These are phyloP conservation scores for Heteractis magnifica DNA, from an alignment of 92 coral and sea anemone genomes.

Conservation along the genomic window DNA sequence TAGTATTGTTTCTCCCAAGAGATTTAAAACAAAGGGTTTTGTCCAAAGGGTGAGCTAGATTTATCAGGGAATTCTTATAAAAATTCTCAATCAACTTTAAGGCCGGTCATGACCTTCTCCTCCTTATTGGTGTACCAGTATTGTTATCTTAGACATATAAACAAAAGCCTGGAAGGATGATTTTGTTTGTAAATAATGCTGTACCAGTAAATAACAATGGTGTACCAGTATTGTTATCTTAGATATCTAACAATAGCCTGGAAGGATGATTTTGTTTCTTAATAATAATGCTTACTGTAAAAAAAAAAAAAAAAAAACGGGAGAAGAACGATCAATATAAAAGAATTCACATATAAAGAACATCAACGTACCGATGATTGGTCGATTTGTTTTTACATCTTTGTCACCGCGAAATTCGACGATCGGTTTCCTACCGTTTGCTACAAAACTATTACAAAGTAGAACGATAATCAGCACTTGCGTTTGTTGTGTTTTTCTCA, in stretches of 20 bases:
- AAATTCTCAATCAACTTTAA: not conserved
- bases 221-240: no score
- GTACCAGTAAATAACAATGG: no score
- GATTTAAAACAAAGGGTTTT: not conserved
- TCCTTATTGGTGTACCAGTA: no score
- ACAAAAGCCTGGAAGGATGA: no score
- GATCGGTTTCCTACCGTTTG: not conserved
- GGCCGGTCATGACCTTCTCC: not conserved
- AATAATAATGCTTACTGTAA: no score
- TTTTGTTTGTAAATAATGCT: no score
- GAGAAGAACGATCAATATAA: no score
- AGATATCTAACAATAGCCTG: no score
- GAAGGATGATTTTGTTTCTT: no score
- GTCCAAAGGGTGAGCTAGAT: not conserved
- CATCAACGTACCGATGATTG: conserved; percentile 56
- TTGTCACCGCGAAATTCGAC: conserved; percentile 30
- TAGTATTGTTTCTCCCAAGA: not conserved
- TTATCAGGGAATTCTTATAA: not conserved
- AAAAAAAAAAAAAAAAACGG: no score
- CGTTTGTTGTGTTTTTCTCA: not conserved
- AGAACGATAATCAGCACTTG: conserved; percentile 1
- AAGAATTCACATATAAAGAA: no score
- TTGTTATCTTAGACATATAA: no score
- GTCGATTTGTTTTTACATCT: conserved; percentile 60
- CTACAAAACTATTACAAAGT: not conserved